Evolutionary conservation across 1,140 invertebrate genomes (phyloP).

Genomic region (Cyphomyrmex costatus): DNA sequence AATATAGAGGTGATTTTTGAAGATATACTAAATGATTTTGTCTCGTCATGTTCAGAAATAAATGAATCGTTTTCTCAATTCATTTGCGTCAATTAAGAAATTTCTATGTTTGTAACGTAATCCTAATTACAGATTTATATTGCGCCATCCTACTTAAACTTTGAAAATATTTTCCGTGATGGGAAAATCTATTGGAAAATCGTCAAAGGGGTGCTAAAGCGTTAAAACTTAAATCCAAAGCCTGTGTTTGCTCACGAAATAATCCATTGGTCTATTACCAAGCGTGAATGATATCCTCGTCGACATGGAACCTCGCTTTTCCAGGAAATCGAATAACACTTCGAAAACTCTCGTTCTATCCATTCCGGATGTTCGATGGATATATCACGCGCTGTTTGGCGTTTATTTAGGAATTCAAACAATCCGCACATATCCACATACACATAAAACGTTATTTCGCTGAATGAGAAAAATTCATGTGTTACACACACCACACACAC

Average conservation of each 20-base stretch:
- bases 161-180: slow-evolving; percentile 3
- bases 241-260: slow-evolving; percentile 60
- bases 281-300: slow-evolving; percentile 50
- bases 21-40: neutral
- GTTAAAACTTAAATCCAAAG: slow-evolving; percentile 22
- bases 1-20: neutral
- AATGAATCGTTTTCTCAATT: slow-evolving; percentile 24
- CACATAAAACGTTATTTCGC: slow-evolving; percentile 22
- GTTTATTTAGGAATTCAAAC: slow-evolving; percentile 71
- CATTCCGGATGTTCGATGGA: slow-evolving; percentile 22
- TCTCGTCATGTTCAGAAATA: neutral
- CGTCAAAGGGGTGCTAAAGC: neutral
- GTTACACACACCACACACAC: no score
- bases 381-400: slow-evolving; percentile 30
- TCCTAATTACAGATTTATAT: neutral
- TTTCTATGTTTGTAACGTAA: neutral
- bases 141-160: neutral
- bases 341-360: slow-evolving; percentile 31
- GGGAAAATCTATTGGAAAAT: neutral
- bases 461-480: slow-evolving; percentile 37
- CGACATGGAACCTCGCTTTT: slow-evolving; percentile 48
- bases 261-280: slow-evolving; percentile 69
- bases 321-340: slow-evolving; percentile 67
- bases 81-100: neutral
- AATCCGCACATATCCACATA: neutral